These are phyloP conservation scores for Actinia tenebrosa DNA, from an alignment of 64 coral and sea anemone genomes.

Conservation along the genomic window DNA sequence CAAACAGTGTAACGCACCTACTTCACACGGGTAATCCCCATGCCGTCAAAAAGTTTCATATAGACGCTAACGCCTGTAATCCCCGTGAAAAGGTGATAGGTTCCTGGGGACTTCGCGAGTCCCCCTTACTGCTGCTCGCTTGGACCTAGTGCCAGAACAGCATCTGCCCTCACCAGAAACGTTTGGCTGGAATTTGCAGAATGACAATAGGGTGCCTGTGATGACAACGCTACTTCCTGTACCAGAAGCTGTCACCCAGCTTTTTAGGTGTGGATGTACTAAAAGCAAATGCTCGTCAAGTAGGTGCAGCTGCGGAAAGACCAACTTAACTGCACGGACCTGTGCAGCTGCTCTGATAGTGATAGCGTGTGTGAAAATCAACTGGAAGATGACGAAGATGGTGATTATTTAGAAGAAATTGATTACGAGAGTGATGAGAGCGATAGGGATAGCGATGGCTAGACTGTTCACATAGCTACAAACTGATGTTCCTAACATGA, in stretches of 20 bases:
- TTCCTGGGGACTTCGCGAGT: no score
- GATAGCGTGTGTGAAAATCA: background rate
- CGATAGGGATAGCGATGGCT: background rate
- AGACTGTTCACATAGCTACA: background rate
- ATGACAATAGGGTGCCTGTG: background rate
- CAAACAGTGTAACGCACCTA: no score
- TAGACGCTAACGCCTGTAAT: no score
- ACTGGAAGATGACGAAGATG: background rate
- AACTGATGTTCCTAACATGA: background rate
- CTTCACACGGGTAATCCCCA: no score
- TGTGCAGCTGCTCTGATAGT: background rate
- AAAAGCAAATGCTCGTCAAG: background rate
- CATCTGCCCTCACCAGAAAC: background rate
- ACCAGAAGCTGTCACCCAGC: slow-evolving; percentile 41
- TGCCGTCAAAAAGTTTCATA: no score
- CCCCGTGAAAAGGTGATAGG: no score
- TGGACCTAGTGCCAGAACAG: no score
- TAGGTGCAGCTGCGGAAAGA: slow-evolving; percentile 3
- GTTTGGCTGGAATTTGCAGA: background rate
- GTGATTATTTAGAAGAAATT: background rate
- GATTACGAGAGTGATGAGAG: background rate
- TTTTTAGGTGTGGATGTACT: slow-evolving; percentile 40
- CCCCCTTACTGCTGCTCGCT: no score
- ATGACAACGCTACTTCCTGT: slow-evolving; percentile 27
- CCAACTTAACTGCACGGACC: slow-evolving; percentile 16